Base-by-base conservation (phyloP, 2,113 vertebrate genomes). In the Synchiropus splendidus region DNA sequence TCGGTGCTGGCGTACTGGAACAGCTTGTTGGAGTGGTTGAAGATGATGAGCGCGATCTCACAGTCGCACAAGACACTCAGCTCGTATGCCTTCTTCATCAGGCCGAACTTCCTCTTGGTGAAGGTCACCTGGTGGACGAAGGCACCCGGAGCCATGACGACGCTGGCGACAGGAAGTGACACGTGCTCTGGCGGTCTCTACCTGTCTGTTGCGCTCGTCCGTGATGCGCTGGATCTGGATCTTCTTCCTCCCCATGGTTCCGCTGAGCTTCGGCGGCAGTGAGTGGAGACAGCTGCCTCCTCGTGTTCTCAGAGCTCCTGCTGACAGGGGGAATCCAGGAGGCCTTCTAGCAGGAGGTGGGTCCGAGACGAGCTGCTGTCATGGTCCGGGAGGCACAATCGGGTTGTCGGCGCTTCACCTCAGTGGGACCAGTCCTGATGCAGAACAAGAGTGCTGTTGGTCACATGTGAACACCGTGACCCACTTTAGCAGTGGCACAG, bases 141-240 rank as follows among this genome's bases (percentile, higher is more conserved):
- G n/a, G 92, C 72, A 93, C 90, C 90, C 90, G 45, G 1, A 0
- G 37, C 31, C n/a, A 1, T 12, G 3, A 30, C 4, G 31, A 2
- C 1, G 6, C 2, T 9, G 8, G 1, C 1, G 2, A n/a, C 13
- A 15, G 1, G 6, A 1, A 18, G 10, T 4, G 10, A 10, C 5
- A 15, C 3, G 18, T 12, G 12, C 10, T 6, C 5, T 18, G 9
- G 10, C 9, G 18, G 5, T 9, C 16, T 3, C 74, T 1, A 94
- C 94, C 93, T 98, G 94, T 63, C 90, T 87, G 60, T 98, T 98
- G 79, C 94, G 89, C 65, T 97, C 94, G 4, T 97, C 94, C 0
- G 94, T 98, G 86, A 98, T 97, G 86, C 94, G 81, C 79, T 97
- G 92, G 68, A 98, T 98, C 88, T 97, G 92, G 54, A 97, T 97